phyloP scores from a whole-genome alignment of 2,888 invertebrate genomes.

The Andrena chrysosceles region DNA sequence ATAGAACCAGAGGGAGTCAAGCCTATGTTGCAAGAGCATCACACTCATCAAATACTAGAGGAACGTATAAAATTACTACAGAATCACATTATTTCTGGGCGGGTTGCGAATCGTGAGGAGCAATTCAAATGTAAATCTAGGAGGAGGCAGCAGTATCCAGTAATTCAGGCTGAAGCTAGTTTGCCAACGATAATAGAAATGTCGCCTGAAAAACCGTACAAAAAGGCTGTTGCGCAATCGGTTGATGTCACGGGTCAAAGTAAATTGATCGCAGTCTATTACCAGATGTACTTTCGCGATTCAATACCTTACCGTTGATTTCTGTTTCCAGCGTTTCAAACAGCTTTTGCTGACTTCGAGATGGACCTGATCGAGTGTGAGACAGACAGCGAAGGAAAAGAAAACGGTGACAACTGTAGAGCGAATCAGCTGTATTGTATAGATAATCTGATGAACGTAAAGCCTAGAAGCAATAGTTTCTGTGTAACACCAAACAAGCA shows the following conservation, averaged over 20 bases:
- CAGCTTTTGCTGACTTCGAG: slow-evolving; percentile 81
- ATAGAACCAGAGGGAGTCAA: slow-evolving; percentile 75
- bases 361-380: slow-evolving; percentile 80
- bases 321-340: slow-evolving; percentile 70
- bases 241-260: slow-evolving; percentile 63
- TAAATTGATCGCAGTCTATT: slow-evolving; percentile 32
- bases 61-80: slow-evolving; percentile 79
- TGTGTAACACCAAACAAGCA: slow-evolving; percentile 66
- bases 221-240: slow-evolving; percentile 72
- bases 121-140: slow-evolving; percentile 67
- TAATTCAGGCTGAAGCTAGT: slow-evolving; percentile 23
- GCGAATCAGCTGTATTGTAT: slow-evolving; percentile 36
- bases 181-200: slow-evolving; percentile 75
- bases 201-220: slow-evolving; percentile 56
- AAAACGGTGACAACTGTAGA: slow-evolving; percentile 14
- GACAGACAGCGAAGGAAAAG: slow-evolving; percentile 51
- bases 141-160: slow-evolving; percentile 67
- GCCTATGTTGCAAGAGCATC: slow-evolving; percentile 75
- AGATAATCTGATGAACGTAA: slow-evolving; percentile 9
- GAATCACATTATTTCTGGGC: slow-evolving; percentile 76
- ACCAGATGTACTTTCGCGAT: not conserved
- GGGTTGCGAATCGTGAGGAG: slow-evolving; percentile 52
- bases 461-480: slow-evolving; percentile 71
- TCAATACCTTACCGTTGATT: not conserved
- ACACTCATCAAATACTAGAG: slow-evolving; percentile 75